Percentiles rank a stretch among this genome's conserved stretches.
These are phyloP conservation scores for Hypanus sabinus DNA, from an alignment of 2,113 vertebrate species.

Conservation along the genomic window DNA sequence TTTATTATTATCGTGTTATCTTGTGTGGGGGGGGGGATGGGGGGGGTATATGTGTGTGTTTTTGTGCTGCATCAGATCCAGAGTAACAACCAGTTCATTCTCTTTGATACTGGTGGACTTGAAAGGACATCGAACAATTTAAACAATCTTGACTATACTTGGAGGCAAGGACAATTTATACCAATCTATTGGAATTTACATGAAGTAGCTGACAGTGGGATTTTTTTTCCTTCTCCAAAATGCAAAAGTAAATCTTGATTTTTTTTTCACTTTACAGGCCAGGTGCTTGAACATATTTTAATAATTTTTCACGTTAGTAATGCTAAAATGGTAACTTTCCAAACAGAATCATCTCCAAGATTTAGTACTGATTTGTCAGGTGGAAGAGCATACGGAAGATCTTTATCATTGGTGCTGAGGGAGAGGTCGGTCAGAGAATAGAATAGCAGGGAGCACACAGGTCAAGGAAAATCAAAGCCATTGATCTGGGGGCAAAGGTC, in stretches of 20 bases:
- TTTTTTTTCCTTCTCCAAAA: background rate
- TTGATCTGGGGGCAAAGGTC: constrained; percentile 34
- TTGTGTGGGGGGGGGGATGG: too few species aligned
- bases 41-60: too few species aligned
- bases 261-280: background rate
- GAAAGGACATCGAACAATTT: too few species aligned
- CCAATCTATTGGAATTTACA: background rate
- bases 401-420: constrained; percentile 16
- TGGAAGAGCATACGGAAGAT: constrained; percentile 22
- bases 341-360: background rate
- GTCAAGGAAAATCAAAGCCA: constrained; percentile 35
- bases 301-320: background rate
- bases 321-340: constrained; percentile 17
- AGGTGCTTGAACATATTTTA: background rate
- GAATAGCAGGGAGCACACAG: constrained; percentile 13
- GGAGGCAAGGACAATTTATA: background rate
- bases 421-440: constrained; percentile 27
- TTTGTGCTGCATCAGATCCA: too few species aligned
- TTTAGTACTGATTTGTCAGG: constrained; percentile 14
- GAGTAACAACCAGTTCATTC: too few species aligned
- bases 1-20: too few species aligned
- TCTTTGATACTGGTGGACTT: too few species aligned
- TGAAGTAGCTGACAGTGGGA: background rate
- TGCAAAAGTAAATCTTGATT: background rate
- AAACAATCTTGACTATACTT: background rate